Evolutionary conservation across 1,140 invertebrate species (phyloP), one percentile per base, ranked within the genome.

Genomic region (Lepidurus apus): DNA sequence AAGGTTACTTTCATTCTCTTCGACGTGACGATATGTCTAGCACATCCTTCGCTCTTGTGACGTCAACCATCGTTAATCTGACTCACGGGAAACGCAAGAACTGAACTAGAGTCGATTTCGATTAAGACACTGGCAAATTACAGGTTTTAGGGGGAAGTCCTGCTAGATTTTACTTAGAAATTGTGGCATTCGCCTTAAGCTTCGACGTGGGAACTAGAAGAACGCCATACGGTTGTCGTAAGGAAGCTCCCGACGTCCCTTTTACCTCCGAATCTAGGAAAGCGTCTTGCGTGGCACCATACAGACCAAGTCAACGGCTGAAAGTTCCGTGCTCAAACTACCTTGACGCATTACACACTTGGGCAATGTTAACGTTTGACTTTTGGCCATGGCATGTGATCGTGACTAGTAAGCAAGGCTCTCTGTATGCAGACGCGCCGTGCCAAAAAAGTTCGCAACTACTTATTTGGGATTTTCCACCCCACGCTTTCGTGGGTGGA

Each of bases 301-400:
- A 65, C 53, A 65, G 7, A 21, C 17, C 13, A 65, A 65, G 9
- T 65, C 53, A 21, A 65, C 21, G n/a, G 13, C 1, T 9, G 17
- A 13, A 13, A 17, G 53, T 65, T 65, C 2, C 53, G 53, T 65
- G 53, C 53, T 34, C 34, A 65, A 0, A 17, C 9, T 65, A n/a
- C 17, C 53, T 65, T 65, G 13, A 21, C 13, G 17, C 1, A 1
- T 13, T 21, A n/a, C 7, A 17, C 53, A 65, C 17, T 17, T n/a
- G 53, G 53, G 53, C 53, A 65, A 65, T 21, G 53, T 65, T 65
- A 65, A 4, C 53, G 53, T 65, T 65, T 65, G 53, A 65, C 53
- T 65, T 65, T 65, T 65, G n/a, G 21, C 53, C 53, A 65, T 65
- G 53, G 21, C 53, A 65, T 65, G 53, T 17, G 21, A 65, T 65